Evolutionary conservation across 2,888 invertebrate genomes (phyloP).

Genomic region (Drosophila nr. fundita): DNA sequence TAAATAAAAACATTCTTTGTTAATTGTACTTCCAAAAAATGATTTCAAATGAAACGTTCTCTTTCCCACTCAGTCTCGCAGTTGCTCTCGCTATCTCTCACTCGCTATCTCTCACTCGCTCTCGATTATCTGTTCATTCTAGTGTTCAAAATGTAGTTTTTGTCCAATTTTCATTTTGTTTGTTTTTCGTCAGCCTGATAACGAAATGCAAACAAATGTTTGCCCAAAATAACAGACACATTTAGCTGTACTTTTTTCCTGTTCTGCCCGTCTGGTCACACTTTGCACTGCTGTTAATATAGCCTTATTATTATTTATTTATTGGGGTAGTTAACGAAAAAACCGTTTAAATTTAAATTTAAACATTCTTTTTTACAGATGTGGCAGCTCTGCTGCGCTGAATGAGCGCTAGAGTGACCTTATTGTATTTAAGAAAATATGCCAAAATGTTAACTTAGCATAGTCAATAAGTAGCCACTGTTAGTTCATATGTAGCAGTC

Average conservation of each 20-base stretch:
- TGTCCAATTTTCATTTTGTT: background rate
- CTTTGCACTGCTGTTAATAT: background rate
- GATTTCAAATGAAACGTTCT: too few relatives aligned
- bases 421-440: background rate
- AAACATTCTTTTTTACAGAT: slow-evolving; percentile 16
- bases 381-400: slow-evolving; percentile 21
- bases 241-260: background rate
- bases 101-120: too few relatives aligned
- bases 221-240: background rate
- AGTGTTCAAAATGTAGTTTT: background rate
- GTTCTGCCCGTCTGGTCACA: background rate
- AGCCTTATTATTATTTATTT: slow-evolving; percentile 8
- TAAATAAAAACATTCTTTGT: background rate
- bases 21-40: too few relatives aligned
- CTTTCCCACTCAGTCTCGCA: too few relatives aligned
- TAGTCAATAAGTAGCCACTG: background rate
- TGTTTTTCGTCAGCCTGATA: background rate
- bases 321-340: slow-evolving; percentile 9
- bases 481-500: background rate
- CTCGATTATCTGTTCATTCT: background rate
- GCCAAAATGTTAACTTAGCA: slow-evolving; percentile 16
- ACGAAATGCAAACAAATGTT: background rate
- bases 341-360: too few relatives aligned
- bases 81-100: too few relatives aligned
- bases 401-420: background rate